A percentile compares a stretch with the other conserved stretches of the same genome.
Evolutionary conservation across 2,797 vertebrate species (phyloP).

Genomic region (Crocidura indochinensis): DNA sequence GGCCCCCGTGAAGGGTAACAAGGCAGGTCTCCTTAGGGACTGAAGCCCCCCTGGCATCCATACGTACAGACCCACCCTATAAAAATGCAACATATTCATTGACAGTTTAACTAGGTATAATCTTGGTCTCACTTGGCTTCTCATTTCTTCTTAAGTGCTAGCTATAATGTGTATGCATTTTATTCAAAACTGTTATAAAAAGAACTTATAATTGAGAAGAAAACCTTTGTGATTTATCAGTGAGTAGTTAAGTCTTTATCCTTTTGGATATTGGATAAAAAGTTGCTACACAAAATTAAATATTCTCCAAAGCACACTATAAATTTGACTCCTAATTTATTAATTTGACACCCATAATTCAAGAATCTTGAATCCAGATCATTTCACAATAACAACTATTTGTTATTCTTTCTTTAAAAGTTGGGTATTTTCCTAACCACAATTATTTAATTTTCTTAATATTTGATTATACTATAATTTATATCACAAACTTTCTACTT

Average conservation of each 20-base stretch:
- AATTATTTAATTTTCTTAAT: background rate
- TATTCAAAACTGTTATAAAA: background rate
- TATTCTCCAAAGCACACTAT: background rate
- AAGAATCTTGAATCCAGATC: background rate
- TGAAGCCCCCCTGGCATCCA: too few species aligned
- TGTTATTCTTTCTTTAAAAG: conserved; percentile 14
- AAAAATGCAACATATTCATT: background rate
- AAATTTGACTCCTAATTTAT: background rate
- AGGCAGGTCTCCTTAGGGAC: too few species aligned
- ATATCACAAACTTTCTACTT: background rate
- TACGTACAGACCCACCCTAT: too few species aligned
- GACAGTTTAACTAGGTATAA: background rate
- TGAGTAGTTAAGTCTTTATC: background rate
- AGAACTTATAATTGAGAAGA: background rate
- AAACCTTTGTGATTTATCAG: background rate
- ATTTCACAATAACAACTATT: background rate
- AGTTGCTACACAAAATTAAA: background rate
- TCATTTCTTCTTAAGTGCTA: conserved; percentile 3
- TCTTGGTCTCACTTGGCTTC: background rate
- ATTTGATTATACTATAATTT: background rate
- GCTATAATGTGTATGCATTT: background rate
- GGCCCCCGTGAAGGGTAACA: too few species aligned
- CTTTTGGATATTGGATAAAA: background rate
- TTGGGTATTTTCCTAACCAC: background rate
- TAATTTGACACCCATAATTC: background rate